Evolutionary conservation across 2,888 invertebrate species (phyloP), one percentile per base, ranked within the genome.

Genomic region (Agrotis exclamationis): DNA sequence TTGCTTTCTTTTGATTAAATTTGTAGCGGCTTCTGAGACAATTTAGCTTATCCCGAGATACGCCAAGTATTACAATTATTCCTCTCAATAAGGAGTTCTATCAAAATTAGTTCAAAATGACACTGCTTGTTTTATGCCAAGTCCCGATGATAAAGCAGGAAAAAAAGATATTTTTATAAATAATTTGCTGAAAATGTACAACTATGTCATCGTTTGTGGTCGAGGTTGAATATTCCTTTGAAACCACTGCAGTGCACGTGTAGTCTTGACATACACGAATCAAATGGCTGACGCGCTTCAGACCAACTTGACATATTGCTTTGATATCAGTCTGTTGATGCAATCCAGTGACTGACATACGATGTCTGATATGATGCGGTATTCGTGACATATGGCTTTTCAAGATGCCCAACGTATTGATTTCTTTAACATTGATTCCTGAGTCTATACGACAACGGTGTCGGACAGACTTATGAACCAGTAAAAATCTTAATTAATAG

Each of bases 1-100:
- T 69, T 64, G 54, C 47, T 76, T 64, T 71, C 53, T 70, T 80
- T 76, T 68, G 60, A 83, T 63, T 76, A 80, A 80, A 80, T 67
- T 83, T 53, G 67, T 65, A 50, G 66, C 54, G 62, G 54, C 58
- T 58, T 79, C 44, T 24, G 20, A 62, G 58, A 73, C 57, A 60
- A 73, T 73, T 65, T 65, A 68, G 67, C 66, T 73, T 65, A 79
- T 78, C 58, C 54, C 62, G 22, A 62, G 56, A 82, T 60, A 70
- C 51, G 53, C 51, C 11, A 24, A 58, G 59, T 50, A 51, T 63
- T 76, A 63, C 50, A 76, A n/a, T n/a, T 53, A 74, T 66, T 59
- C 18, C 45, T 74, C 39, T 65, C 20, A 62, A 58, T 56, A 54
- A 6, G 9, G 45, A n/a, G 20, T 2, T 47, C 47, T 62, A 39